A percentile compares a stretch with the other conserved stretches of the same genome.
These are phyloP conservation scores for human (Homo sapiens) DNA, from an alignment of 2,113 vertebrate genomes.

Conservation along the genomic window DNA sequence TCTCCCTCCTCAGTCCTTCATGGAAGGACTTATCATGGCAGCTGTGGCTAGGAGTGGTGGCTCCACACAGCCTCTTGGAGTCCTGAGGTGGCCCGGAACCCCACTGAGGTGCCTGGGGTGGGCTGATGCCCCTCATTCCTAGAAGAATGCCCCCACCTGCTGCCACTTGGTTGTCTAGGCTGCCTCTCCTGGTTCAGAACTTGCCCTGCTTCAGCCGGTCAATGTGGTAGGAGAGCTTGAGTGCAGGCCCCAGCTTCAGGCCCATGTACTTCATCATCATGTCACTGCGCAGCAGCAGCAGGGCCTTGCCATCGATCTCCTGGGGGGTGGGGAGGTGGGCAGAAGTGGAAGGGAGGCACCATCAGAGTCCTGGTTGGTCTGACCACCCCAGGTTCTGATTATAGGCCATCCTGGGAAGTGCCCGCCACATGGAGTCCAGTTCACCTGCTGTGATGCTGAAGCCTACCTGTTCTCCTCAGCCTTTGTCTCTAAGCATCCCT, in stretches of 20 bases:
- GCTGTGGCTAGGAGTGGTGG: background rate
- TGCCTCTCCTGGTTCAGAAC: slow-evolving; percentile 79
- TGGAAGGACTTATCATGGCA: slow-evolving; percentile 63
- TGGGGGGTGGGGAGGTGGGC: background rate
- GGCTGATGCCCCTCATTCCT: background rate
- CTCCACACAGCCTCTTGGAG: slow-evolving; percentile 33
- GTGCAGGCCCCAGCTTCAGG: slow-evolving; percentile 96
- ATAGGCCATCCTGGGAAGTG: background rate
- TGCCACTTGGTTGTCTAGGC: background rate
- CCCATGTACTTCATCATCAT: slow-evolving; percentile 93
- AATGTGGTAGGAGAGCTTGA: slow-evolving; percentile 98
- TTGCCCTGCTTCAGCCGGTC: slow-evolving; percentile 96
- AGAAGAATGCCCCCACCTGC: background rate
- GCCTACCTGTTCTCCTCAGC: background rate
- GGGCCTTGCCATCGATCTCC: slow-evolving; percentile 77
- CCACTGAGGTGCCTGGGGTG: background rate
- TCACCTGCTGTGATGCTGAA: background rate
- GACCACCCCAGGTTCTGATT: background rate
- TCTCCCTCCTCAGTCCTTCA: slow-evolving; percentile 67
- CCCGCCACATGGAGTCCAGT: background rate
- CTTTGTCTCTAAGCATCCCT: background rate
- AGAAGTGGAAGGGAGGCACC: background rate
- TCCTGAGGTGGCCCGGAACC: background rate
- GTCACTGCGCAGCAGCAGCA: slow-evolving; percentile 77
- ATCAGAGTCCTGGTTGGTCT: slow-evolving; percentile 27